Conservation (phyloP, 1,140 invertebrate species). For the Oreohelix idahoensis region DNA sequence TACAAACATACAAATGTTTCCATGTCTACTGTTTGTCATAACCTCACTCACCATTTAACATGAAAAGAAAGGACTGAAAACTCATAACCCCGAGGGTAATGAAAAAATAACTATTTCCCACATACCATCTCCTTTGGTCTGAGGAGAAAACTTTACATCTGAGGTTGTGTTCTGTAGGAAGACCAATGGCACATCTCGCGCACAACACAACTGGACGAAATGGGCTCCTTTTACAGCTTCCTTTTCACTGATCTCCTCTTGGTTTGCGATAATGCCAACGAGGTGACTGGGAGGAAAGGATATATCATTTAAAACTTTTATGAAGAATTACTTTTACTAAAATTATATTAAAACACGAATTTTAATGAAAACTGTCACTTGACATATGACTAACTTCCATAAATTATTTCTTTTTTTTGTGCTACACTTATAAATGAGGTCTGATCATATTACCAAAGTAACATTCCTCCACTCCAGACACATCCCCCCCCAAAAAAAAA, state of each 20-base stretch:
- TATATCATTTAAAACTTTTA: background rate
- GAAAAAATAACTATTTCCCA: conserved; percentile 1
- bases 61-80: too few species aligned
- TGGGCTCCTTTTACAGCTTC: conserved; percentile 95
- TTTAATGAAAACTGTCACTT: background rate
- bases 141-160: background rate
- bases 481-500: too few species aligned
- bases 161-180: conserved; percentile 94
- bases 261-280: conserved; percentile 94
- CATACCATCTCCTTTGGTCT: conserved; percentile 6
- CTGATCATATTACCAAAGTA: too few species aligned
- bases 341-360: background rate
- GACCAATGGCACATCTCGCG: conserved; percentile 92
- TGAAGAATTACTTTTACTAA: background rate
- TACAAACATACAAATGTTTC: too few species aligned
- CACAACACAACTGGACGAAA: conserved; percentile 95
- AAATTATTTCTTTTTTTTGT: too few species aligned
- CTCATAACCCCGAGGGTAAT: too few species aligned
- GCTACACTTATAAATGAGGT: too few species aligned
- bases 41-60: too few species aligned
- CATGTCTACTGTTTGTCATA: too few species aligned
- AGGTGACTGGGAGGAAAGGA: conserved; percentile 76
- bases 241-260: conserved; percentile 96
- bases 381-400: too few species aligned
- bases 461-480: too few species aligned